Base-by-base conservation (phyloP, 1,140 invertebrate species). In the Ceratina calcarata region DNA sequence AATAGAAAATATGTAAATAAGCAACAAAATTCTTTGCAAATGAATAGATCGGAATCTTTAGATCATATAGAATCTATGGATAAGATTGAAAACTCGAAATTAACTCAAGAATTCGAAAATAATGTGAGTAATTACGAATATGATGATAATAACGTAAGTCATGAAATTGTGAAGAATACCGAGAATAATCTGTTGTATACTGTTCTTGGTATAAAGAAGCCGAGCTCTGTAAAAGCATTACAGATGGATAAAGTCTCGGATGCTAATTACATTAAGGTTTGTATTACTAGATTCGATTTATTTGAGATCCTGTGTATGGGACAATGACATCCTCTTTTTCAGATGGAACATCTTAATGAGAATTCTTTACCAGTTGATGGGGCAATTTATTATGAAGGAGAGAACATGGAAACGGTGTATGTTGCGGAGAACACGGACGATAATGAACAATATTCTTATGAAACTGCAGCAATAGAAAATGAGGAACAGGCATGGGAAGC, bases 151-250 rank as follows among this genome's bases (percentile, higher is more conserved):
- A 87, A 91, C 67, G 78, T 65, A 68, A 84, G 75, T 37, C 84
- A 92, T 66, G 90, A 91, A 68, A 91, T 92, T 72, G 83, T 93
- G 1, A 89, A 93, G 51, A 91, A 89, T 88, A 67, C 87, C 6
- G 92, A 93, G 45, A 91, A 93, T 71, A 90, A 93, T 87, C 78
- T 93, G 27, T 87, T 93, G 24, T 93, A 93, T 45, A 93, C 92
- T 7, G 92, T 93, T 18, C 83, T 93, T 45, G 91, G 90, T n/a
- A 88, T 91, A 51, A 93, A 93, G 58, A 93, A 93, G 61, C 87
- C 87, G 64, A 80, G 53, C 20, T 65, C 80, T 15, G 45, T 75
- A 3, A 91, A 79, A 68, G 78, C 86, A 58, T 76, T 49, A 16
- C 84, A 88, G 49, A 67, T 89, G 32, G 84, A 78, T 18, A 87